These are phyloP conservation scores for Tryphoninae sp. DNA, from an alignment of 2,888 invertebrate species.

Conservation along the genomic window DNA sequence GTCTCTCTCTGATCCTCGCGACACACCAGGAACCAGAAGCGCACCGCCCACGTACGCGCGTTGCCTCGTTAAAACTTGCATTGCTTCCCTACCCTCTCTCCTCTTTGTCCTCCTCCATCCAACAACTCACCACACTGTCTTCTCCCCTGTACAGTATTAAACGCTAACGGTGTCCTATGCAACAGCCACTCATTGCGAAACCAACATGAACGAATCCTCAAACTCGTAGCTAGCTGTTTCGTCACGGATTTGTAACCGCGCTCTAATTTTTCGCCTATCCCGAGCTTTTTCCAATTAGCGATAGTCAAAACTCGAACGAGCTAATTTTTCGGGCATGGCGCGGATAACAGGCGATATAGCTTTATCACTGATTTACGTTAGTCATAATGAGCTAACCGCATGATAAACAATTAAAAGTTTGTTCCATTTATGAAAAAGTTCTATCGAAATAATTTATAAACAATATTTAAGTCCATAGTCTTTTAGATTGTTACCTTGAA, in stretches of 20 bases:
- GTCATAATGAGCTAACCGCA: too few species aligned
- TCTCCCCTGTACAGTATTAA: constrained; percentile 17
- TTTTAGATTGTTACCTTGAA: neutral
- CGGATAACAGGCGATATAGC: neutral
- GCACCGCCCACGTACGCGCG: constrained; percentile 57
- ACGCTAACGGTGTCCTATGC: neutral
- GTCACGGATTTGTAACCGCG: constrained; percentile 64
- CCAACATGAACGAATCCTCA: neutral
- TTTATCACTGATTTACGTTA: too few species aligned
- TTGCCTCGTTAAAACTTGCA: constrained; percentile 67
- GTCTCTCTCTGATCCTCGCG: constrained; percentile 48
- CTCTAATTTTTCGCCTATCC: constrained; percentile 16
- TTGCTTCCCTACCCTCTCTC: constrained; percentile 46
- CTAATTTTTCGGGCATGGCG: neutral
- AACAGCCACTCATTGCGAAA: constrained; percentile 11
- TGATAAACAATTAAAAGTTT: too few species aligned
- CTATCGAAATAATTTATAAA: too few species aligned
- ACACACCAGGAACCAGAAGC: constrained; percentile 42
- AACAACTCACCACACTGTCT: constrained; percentile 35
- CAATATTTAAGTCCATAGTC: too few species aligned
- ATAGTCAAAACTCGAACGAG: constrained; percentile 55
- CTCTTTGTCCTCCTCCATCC: constrained; percentile 16
- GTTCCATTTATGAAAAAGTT: too few species aligned
- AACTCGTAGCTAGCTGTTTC: constrained; percentile 52
- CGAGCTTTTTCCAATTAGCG: constrained; percentile 56